Evolutionary conservation across 2,888 invertebrate genomes (phyloP), one percentile per base, ranked within the genome.

Genomic region (Drosophila nigricruria): DNA sequence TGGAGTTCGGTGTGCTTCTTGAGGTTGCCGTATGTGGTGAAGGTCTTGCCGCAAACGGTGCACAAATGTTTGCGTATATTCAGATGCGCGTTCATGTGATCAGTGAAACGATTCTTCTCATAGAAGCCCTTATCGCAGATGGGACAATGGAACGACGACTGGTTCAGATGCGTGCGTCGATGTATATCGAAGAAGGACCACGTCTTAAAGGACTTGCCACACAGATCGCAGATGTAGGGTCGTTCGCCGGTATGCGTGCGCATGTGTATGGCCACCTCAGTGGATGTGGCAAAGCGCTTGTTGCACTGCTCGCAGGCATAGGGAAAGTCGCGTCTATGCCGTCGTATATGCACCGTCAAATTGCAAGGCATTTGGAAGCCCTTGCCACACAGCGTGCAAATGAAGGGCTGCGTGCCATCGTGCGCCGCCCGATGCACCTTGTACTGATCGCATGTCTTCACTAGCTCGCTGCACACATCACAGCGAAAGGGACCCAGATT

Each of bases 151-250:
- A 91, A 91, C 32, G 90, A 89, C 0, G 91, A 91, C 73, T 89
- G 83, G 54, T 91, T 91, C 5, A 89, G 78, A 57, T 91, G 91
- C 4, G 82, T 82, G 8, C 91, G 86, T 1, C 84, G 83, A 58
- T 91, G 91, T 4, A 91, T 89, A 20, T 91, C 85, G 43, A 89
- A 91, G 76, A 91, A 91, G 1, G 91, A 91, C 91, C 91, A 91
- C 0, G 91, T 91, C 65, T 91, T 91, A 42, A 91, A 91, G 10
- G 90, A 82, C 64, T 91, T 91, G 40, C 88, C 87, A 27, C 91
- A 91, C n/a, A 87, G 63, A 58, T 91, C 89, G 53, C 91, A 91
- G 2, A 87, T 79, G 38, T 90, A 91, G 5, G 91, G 91, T 0
- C 91, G 81, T 42, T 91, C 91, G 5, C 91, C 91, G 1, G 91